Percentiles rank a stretch among this genome's conserved stretches.
These are phyloP conservation scores for Takifugu flavidus DNA, from an alignment of 2,113 vertebrate genomes.

Conservation along the genomic window DNA sequence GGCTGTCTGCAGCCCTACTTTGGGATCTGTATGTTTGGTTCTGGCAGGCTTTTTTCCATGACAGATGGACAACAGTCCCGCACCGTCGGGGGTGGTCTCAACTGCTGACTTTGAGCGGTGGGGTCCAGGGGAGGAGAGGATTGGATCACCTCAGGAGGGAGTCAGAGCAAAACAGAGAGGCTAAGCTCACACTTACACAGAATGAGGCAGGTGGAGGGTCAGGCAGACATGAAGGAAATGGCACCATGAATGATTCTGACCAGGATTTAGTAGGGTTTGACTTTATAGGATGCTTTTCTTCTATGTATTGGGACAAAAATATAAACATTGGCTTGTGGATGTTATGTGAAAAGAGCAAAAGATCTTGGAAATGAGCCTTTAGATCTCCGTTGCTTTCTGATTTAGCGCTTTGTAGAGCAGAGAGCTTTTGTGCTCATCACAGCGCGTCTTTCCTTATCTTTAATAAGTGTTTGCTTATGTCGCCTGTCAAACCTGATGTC, in stretches of 20 bases:
- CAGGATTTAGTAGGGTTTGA: too few species aligned
- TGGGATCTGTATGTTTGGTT: conserved; percentile 24
- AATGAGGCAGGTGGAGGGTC: conserved; percentile 42
- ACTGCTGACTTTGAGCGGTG: conserved; percentile 54
- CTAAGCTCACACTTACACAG: conserved; percentile 45
- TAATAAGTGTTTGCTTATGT: conserved; percentile 45
- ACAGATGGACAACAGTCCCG: conserved; percentile 63
- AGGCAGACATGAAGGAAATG: too few species aligned
- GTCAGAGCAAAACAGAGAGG: conserved; percentile 47
- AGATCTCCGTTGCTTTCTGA: conserved; percentile 38
- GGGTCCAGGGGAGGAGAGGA: conserved; percentile 57
- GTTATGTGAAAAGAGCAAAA: conserved; percentile 3
- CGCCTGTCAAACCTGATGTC: conserved; percentile 45
- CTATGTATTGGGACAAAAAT: too few species aligned
- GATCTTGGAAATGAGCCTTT: conserved; percentile 33
- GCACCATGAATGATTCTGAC: too few species aligned
- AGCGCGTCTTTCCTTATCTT: conserved; percentile 20
- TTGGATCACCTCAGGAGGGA: conserved; percentile 52
- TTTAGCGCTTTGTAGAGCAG: conserved; percentile 38
- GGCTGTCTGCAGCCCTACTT: background rate
- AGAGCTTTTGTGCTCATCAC: conserved; percentile 13
- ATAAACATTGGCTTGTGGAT: too few species aligned
- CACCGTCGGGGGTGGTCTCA: conserved; percentile 46
- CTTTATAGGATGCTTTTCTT: too few species aligned
- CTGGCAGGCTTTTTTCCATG: conserved; percentile 27